These are phyloP conservation scores for Heliconius himera DNA, from an alignment of 1,140 invertebrate genomes.

Conservation along the genomic window DNA sequence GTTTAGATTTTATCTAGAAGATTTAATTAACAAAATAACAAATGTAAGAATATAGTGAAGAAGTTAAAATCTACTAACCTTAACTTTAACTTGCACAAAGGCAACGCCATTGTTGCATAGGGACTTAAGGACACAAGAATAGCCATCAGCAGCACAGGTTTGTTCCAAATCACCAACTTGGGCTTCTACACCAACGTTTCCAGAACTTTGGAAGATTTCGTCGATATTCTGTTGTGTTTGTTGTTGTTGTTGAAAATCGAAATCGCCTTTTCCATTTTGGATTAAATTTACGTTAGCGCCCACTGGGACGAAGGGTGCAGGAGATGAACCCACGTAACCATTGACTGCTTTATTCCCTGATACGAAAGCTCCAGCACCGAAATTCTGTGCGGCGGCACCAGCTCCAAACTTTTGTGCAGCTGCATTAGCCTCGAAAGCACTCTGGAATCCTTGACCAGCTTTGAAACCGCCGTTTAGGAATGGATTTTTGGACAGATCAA, in stretches of 20 bases:
- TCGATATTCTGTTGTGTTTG: slow-evolving; percentile 63
- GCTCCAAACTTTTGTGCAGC: slow-evolving; percentile 24
- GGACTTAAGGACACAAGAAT: slow-evolving; percentile 82
- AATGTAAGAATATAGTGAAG: no score
- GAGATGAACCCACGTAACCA: slow-evolving; percentile 64
- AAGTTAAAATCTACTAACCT: slow-evolving; percentile 51
- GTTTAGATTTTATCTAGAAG: no score
- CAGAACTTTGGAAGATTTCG: slow-evolving; percentile 57
- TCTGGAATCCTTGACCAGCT: slow-evolving; percentile 37
- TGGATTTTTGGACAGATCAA: slow-evolving; percentile 58
- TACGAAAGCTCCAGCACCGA: slow-evolving; percentile 37
- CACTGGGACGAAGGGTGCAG: slow-evolving; percentile 53
- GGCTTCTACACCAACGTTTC: slow-evolving; percentile 49
- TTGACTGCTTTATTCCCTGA: slow-evolving; percentile 43
- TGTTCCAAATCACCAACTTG: slow-evolving; percentile 66
- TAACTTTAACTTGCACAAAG: slow-evolving; percentile 75
- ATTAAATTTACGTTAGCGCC: slow-evolving; percentile 65
- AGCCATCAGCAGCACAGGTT: slow-evolving; percentile 80
- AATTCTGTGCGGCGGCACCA: slow-evolving; percentile 39
- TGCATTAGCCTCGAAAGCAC: slow-evolving; percentile 20
- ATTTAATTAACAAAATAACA: no score
- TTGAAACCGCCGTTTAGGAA: slow-evolving; percentile 51
- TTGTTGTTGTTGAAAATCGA: slow-evolving; percentile 59
- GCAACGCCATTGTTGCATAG: slow-evolving; percentile 83
- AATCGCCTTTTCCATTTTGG: slow-evolving; percentile 64